Base-by-base conservation (phyloP, 2,888 invertebrate genomes). In the Drosophila picticornis region DNA sequence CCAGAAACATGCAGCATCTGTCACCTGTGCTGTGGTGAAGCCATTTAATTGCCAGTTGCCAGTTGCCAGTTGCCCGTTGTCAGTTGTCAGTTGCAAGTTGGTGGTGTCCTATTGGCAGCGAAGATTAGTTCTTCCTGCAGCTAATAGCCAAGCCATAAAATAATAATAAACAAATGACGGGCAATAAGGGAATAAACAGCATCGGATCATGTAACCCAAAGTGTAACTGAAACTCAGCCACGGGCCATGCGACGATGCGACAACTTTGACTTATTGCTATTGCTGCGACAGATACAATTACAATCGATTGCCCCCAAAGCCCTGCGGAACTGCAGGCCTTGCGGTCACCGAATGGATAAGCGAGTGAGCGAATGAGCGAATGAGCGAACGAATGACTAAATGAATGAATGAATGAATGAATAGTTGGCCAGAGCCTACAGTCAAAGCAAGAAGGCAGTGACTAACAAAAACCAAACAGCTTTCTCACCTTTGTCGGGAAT, bases 231-330 rank as follows among this genome's bases (percentile, higher is more conserved):
- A 70, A 83, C 83, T 53, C 43, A 75, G 74, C 63, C 71, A 77
- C 74, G 73, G 66, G 66, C 59, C 75, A 67, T 32, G 71, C 36
- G 58, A 43, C 52, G 55, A 43, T 61, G 70, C 71, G 84, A 81
- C 84, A 83, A 75, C 80, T 68, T 80, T 86, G 81, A 88, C 76
- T 87, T 87, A 87, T 87, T 86, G 88, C 56, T 27, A 16, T 81
- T 88, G 50, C 84, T 86, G 75, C 76, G 72, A 84, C 84, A 88
- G 88, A 87, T 87, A 88, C 87, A 88, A 87, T 87, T 87, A 87
- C 88, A 73, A 85, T 68, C 84, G 83, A 75, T 84, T 78, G 80
- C 64, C 61, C 62, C 38, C 55, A 51, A 46, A 65, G 62, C 29
- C 40, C 52, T 32, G 70, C 56, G 58, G 31, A 46, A 46, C 58